These are phyloP conservation scores for Sebastes trivittatus DNA, from an alignment of 2,797 vertebrate species.

Conservation along the genomic window DNA sequence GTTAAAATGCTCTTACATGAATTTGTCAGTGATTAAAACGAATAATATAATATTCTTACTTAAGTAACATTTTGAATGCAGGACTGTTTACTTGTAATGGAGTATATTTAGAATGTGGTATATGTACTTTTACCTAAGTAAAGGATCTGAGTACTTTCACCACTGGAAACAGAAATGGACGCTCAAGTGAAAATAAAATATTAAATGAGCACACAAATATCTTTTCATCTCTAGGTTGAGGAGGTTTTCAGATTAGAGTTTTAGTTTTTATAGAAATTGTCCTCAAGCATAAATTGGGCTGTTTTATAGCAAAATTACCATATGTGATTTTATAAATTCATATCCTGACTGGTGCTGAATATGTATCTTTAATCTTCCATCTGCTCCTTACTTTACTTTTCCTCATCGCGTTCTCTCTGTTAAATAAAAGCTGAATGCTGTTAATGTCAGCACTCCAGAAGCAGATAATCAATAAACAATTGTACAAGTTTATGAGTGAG, in stretches of 20 bases:
- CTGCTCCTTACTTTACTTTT: background rate
- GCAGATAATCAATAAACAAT: slow-evolving; percentile 48
- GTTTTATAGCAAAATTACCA: background rate
- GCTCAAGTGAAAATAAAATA: background rate
- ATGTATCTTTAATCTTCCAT: background rate
- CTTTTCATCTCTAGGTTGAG: background rate
- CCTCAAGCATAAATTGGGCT: background rate
- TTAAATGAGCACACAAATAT: background rate
- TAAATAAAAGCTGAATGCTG: slow-evolving; percentile 14
- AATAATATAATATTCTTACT: too few relatives aligned
- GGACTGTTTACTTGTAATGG: too few relatives aligned
- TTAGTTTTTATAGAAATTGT: background rate
- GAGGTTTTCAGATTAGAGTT: background rate
- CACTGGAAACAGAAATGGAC: too few relatives aligned
- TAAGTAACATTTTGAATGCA: background rate
- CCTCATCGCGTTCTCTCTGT: background rate
- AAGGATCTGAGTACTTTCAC: too few relatives aligned
- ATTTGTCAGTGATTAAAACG: too few relatives aligned
- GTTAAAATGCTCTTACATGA: too few relatives aligned
- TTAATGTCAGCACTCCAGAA: slow-evolving; percentile 14
- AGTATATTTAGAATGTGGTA: too few relatives aligned
- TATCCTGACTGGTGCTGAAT: background rate
- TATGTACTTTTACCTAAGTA: too few relatives aligned
- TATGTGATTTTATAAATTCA: background rate
- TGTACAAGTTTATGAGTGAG: slow-evolving; percentile 38